Conservation (phyloP, 2,797 vertebrate genomes). For the Molossus molossus region DNA sequence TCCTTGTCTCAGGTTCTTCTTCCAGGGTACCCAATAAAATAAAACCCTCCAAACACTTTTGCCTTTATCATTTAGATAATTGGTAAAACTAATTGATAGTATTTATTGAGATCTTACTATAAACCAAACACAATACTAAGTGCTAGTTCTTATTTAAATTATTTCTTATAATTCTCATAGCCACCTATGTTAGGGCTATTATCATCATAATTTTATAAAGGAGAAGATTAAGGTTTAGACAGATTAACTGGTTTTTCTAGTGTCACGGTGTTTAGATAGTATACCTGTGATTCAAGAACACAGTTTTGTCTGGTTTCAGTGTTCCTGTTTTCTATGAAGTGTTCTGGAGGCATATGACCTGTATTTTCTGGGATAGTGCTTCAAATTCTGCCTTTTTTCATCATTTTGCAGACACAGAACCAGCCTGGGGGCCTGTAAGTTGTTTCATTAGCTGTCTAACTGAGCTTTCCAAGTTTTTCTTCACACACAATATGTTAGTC, state of each 20-base stretch:
- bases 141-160: neutral
- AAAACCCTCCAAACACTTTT: neutral
- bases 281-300: neutral
- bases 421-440: constrained; percentile 36
- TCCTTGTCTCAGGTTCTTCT: neutral
- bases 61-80: constrained; percentile 19
- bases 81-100: neutral
- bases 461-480: constrained; percentile 77
- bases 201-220: neutral
- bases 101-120: constrained; percentile 39
- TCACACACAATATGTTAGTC: constrained; percentile 68
- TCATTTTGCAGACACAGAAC: constrained; percentile 49
- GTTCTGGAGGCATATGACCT: neutral
- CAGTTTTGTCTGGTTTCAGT: neutral
- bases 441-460: constrained; percentile 75
- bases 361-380: constrained; percentile 57
- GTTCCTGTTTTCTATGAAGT: neutral
- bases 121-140: neutral
- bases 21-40: neutral
- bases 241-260: neutral
- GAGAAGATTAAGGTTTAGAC: constrained; percentile 4
- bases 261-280: neutral
- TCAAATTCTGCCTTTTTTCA: constrained; percentile 53
- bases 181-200: neutral
- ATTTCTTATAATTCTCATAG: constrained; percentile 16